A percentile compares a stretch with the other conserved stretches of the same genome.
phyloP scores from a whole-genome alignment of 2,797 vertebrate genomes.

The Chiropotes sagulatus region DNA sequence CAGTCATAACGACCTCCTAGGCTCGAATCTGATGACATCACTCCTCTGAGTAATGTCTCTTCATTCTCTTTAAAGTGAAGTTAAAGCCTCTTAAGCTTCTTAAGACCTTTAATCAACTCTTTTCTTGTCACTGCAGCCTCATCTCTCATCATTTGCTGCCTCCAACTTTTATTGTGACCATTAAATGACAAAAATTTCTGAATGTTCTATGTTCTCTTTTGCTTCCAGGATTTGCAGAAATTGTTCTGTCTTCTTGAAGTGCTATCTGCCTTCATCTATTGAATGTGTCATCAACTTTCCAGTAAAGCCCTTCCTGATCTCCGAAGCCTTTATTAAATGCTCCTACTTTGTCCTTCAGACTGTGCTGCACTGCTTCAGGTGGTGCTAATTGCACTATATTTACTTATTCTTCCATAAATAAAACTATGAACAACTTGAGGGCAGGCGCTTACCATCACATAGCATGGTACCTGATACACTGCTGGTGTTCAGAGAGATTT shows the following conservation, averaged over 20 bases:
- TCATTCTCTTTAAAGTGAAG: background rate
- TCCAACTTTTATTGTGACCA: background rate
- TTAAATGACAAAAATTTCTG: background rate
- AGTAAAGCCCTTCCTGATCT: background rate
- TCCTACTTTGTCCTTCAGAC: background rate
- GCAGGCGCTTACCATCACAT: background rate
- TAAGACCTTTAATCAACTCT: background rate
- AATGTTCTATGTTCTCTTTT: background rate
- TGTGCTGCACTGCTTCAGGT: background rate
- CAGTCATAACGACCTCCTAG: background rate
- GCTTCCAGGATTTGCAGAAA: background rate
- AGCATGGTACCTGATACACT: background rate
- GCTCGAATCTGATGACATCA: background rate
- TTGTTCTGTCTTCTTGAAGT: background rate
- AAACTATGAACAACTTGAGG: background rate
- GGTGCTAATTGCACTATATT: background rate
- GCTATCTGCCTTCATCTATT: rapidly evolving
- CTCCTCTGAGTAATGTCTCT: background rate
- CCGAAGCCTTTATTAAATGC: background rate
- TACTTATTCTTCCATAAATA: background rate
- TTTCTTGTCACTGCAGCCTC: background rate
- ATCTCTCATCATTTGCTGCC: background rate
- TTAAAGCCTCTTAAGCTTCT: background rate
- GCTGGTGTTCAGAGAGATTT: background rate
- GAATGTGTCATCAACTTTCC: background rate